phyloP scores from a whole-genome alignment of 2,888 invertebrate genomes.

The Gari tellinella region DNA sequence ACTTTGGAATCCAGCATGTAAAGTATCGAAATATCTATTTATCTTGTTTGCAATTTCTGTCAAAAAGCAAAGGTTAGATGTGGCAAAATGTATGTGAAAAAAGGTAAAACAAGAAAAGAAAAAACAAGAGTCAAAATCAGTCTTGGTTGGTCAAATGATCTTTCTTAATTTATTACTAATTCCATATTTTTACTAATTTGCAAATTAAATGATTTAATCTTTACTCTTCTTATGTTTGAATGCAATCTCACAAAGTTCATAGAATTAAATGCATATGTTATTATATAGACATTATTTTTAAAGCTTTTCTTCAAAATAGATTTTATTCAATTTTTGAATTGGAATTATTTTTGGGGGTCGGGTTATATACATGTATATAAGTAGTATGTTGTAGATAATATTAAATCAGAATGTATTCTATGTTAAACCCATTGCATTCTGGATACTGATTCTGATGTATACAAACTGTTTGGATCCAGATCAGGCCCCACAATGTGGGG shows the following conservation, averaged over 20 bases:
- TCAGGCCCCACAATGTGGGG: too few relatives aligned
- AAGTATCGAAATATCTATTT: too few relatives aligned
- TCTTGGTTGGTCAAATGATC: background rate
- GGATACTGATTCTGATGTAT: too few relatives aligned
- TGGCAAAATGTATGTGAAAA: too few relatives aligned
- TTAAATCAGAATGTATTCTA: slow-evolving; percentile 34
- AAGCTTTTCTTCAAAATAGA: slow-evolving; percentile 38
- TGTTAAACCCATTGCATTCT: too few relatives aligned
- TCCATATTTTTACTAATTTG: slow-evolving; percentile 61
- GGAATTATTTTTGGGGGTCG: slow-evolving; percentile 41
- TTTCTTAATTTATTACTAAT: slow-evolving; percentile 54
- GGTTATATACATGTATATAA: slow-evolving; percentile 36
- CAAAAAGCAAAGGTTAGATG: too few relatives aligned
- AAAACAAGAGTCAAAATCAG: too few relatives aligned
- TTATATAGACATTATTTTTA: slow-evolving; percentile 40
- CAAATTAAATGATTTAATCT: slow-evolving; percentile 40
- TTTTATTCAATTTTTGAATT: slow-evolving; percentile 32
- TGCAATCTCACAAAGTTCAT: slow-evolving; percentile 44
- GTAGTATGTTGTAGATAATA: background rate
- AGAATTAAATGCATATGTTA: slow-evolving; percentile 12
- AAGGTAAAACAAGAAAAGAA: too few relatives aligned
- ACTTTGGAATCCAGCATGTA: too few relatives aligned
- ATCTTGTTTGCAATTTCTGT: too few relatives aligned
- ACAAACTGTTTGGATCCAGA: too few relatives aligned
- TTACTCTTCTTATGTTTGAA: slow-evolving; percentile 45